Base-by-base conservation (phyloP, 2,113 vertebrate genomes). In the Aphyosemion australe region DNA sequence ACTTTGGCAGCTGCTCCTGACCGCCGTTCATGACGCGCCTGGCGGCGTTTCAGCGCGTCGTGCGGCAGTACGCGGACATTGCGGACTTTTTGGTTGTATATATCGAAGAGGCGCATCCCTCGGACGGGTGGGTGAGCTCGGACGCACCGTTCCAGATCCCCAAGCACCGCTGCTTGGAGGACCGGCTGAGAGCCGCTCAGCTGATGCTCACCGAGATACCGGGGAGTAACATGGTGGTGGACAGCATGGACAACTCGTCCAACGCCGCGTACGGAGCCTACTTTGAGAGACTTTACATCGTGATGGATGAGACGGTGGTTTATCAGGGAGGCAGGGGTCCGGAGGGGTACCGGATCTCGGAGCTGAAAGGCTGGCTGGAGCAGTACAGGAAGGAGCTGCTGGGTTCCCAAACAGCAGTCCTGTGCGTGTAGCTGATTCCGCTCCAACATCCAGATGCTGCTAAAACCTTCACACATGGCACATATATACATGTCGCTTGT, bases 1-100 rank as follows among this genome's bases (percentile, higher is more conserved):
- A 98, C 90, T 99, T 99, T 81, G 97, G 97, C 75, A 99, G 97
- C 93, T 98, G 96, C 93, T 98, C 96, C 94, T 99, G 97, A 99
- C 97, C 97, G 41, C 97, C 97, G 20, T 99, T 99, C 91, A 99
- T 98, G 97, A 97, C 95, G 90, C 97, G 97, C 53, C 93, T 99
- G 92, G 87, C 94, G 77, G 95, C 97, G 78, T 98, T 97, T 88
- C 94, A 93, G 88, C 95, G 96, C 88, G 93, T 99, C 83, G 96
- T 94, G 61, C 85, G 93, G 82, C 95, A 95, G 88, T 97, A 96
- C 92, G 92, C 93, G 74, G 94, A 95, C 91, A 93, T 97, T 78
- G 97, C 96, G 13, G 97, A 99, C 94, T 98, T 96, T 61, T 89
- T 99, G 76, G 94, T 99, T 77, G 94, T 99, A 52, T 99, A 99